Conservation (phyloP, 2,888 invertebrate species). For the Scaptomyza flava region DNA sequence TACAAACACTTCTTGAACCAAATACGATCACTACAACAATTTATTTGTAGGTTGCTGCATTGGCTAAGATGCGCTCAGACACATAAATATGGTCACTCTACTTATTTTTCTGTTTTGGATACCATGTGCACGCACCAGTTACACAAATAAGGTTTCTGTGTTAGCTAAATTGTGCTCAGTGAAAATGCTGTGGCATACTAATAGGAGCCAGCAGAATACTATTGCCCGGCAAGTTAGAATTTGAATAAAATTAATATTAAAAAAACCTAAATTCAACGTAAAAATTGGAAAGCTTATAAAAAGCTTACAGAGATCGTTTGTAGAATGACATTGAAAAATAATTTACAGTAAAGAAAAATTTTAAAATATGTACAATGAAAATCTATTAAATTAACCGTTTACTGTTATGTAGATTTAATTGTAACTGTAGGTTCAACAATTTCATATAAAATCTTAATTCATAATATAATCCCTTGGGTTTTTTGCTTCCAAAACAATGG, state of each 20-base stretch:
- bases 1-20: too few species aligned
- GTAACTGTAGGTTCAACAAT: not conserved
- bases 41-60: not conserved
- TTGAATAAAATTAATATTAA: too few species aligned
- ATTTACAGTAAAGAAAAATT: too few species aligned
- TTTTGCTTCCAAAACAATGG: constrained; percentile 43
- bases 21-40: too few species aligned
- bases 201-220: not conserved
- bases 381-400: too few species aligned
- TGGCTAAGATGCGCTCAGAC: not conserved
- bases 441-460: constrained; percentile 21
- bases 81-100: not conserved
- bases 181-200: not conserved
- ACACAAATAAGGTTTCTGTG: not conserved
- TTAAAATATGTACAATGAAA: too few species aligned
- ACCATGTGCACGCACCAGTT: not conserved
- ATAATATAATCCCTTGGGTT: constrained; percentile 6
- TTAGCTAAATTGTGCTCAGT: not conserved
- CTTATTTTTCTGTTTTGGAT: not conserved
- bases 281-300: too few species aligned
- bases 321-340: too few species aligned
- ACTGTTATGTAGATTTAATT: not conserved
- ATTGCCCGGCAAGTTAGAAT: too few species aligned
- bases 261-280: too few species aligned
- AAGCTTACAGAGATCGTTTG: too few species aligned